Conservation (phyloP, 2,888 invertebrate genomes). For the Cloeon dipterum region DNA sequence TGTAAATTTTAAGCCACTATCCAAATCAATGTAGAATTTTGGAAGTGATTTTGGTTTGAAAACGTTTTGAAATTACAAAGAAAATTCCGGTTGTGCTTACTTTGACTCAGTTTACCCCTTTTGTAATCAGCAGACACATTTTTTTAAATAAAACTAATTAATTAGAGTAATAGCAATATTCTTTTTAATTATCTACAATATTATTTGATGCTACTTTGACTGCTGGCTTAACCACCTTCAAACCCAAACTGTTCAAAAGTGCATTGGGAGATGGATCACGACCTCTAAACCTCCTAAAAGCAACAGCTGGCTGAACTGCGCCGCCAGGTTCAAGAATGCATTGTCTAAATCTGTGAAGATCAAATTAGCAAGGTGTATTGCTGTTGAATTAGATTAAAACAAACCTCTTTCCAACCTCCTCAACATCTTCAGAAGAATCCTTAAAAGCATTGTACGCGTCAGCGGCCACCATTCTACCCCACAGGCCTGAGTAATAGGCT, state of each 20-base stretch:
- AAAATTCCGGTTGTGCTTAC: too few species aligned
- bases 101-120: too few species aligned
- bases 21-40: too few species aligned
- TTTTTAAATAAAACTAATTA: too few species aligned
- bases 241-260: constrained; percentile 37
- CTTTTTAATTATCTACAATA: too few species aligned
- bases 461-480: constrained; percentile 77
- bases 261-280: constrained; percentile 76
- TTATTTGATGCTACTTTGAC: too few species aligned
- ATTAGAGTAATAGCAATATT: too few species aligned
- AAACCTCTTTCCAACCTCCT: constrained; percentile 12
- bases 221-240: constrained; percentile 7
- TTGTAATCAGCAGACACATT: too few species aligned
- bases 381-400: constrained; percentile 1
- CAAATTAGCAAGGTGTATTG: not conserved
- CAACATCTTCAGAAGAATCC: constrained; percentile 9
- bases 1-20: too few species aligned
- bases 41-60: too few species aligned
- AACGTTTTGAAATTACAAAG: too few species aligned
- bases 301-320: constrained; percentile 54
- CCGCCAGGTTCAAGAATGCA: constrained; percentile 70
- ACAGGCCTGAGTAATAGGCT: constrained; percentile 60
- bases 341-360: constrained; percentile 37
- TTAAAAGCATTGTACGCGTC: constrained; percentile 73
- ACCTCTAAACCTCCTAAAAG: constrained; percentile 77